A percentile compares a stretch with the other conserved stretches of the same genome.
Conservation (phyloP, 2,888 invertebrate species). For the Uloborus plumipes region DNA sequence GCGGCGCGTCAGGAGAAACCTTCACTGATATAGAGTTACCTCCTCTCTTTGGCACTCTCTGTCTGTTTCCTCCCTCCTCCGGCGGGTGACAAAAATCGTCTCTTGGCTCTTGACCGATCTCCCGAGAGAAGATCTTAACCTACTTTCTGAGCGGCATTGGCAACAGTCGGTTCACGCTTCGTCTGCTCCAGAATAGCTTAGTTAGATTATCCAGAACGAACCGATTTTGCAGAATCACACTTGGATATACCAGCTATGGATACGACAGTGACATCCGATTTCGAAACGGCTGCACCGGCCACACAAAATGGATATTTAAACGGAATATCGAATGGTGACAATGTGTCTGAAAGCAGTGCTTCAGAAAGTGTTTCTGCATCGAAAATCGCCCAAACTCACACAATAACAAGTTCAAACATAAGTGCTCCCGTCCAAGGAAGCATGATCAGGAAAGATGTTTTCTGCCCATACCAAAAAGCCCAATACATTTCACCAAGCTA, state of each 20-base stretch:
- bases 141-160: slow-evolving; percentile 41
- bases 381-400: neutral
- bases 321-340: slow-evolving; percentile 35
- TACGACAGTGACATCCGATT: slow-evolving; percentile 17
- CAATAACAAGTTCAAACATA: neutral
- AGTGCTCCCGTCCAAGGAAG: neutral
- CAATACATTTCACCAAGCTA: slow-evolving; percentile 65
- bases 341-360: neutral
- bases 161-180: slow-evolving; percentile 34
- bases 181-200: slow-evolving; percentile 15
- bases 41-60: slow-evolving; percentile 28
- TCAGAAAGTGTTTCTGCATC: neutral
- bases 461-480: slow-evolving; percentile 66
- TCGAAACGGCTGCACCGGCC: slow-evolving; percentile 20
- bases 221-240: neutral
- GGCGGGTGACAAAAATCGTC: slow-evolving; percentile 15
- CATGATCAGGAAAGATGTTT: slow-evolving; percentile 47
- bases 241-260: slow-evolving; percentile 21
- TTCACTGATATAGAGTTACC: slow-evolving; percentile 31
- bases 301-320: slow-evolving; percentile 27
- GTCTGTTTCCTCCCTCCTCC: slow-evolving; percentile 1
- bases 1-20: slow-evolving; percentile 12
- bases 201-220: neutral
- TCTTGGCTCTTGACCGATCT: slow-evolving; percentile 45
- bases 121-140: neutral